Evolutionary conservation across 2,888 invertebrate species (phyloP).

Genomic region (Chironomus tentans): DNA sequence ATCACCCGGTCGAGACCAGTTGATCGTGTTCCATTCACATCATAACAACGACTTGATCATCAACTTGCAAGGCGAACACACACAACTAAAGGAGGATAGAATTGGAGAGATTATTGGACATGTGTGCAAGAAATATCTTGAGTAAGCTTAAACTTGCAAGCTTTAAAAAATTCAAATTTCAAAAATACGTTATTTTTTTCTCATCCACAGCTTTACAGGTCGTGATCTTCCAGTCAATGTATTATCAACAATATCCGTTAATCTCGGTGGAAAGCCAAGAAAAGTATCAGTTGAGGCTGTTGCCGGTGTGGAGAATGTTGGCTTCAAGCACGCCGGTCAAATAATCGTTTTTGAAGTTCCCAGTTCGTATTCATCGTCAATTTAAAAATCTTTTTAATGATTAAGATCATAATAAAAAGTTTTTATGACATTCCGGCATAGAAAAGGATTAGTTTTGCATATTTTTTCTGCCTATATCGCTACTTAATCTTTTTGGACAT

Average conservation of each 20-base stretch:
- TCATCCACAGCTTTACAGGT: slow-evolving; percentile 52
- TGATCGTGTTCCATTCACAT: slow-evolving; percentile 77
- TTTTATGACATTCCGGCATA: background rate
- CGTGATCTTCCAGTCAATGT: slow-evolving; percentile 63
- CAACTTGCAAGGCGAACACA: slow-evolving; percentile 49
- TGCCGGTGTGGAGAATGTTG: slow-evolving; percentile 37
- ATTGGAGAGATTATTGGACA: slow-evolving; percentile 83
- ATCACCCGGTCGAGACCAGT: slow-evolving; percentile 76
- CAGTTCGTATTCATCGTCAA: slow-evolving; percentile 34
- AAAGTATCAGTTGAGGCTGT: slow-evolving; percentile 39
- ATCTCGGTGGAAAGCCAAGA: slow-evolving; percentile 70
- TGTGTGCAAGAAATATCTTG: slow-evolving; percentile 62
- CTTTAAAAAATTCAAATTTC: background rate
- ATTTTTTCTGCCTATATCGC: background rate
- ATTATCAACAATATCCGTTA: slow-evolving; percentile 67
- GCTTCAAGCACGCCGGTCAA: slow-evolving; percentile 37
- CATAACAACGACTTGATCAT: slow-evolving; percentile 85
- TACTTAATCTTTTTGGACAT: too few species aligned
- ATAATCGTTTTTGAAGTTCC: slow-evolving; percentile 42
- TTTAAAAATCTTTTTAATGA: background rate
- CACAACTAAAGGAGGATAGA: slow-evolving; percentile 53
- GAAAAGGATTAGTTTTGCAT: background rate
- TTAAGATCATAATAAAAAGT: background rate
- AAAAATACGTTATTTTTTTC: slow-evolving; percentile 29
- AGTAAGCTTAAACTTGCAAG: slow-evolving; percentile 49